Base-by-base conservation (phyloP, 1,140 invertebrate genomes). In the Piezodorus guildinii region DNA sequence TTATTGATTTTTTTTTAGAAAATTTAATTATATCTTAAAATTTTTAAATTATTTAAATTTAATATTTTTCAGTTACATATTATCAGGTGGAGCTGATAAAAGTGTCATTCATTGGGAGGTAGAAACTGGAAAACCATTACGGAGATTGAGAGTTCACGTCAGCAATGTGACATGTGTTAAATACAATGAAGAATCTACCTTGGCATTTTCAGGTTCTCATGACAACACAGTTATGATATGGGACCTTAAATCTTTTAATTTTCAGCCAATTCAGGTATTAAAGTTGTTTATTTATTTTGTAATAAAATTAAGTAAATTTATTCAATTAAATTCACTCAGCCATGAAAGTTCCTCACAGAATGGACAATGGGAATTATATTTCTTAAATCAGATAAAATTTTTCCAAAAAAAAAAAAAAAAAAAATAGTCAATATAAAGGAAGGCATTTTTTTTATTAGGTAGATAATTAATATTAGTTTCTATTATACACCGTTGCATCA, bases 131-230 rank as follows among this genome's bases (percentile, higher is more conserved):
- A 82, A 88, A 67, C 83, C 89, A 1, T 64, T 94, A 17, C 77
- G 91, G 34, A 83, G 93, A 68, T 86, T 90, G 65, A 78, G 94
- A 70, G 86, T 86, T 17, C 96, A 98, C 78, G 87, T 86, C n/a
- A 86, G 86, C 3, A 81, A 83, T 23, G 87, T 98, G 0, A 94
- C 87, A 63, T 89, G 88, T 74, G 87, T 98, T 0, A 79, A 72
- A 69, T 97, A 91, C 72, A 98, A 97, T 77, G 94, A 98, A 78
- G 91, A 97, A 73, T 96, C 93, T 0, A 84, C 87, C 6, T 81
- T 97, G 69, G 86, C 86, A 1, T 71, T 96, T 14, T 96, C 94
- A 61, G 95, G 93, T 5, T 92, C 91, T 23, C 79, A 92, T 44
- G 96, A 99, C 74, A 93, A 95, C 72, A 85, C 85, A 0, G 87